Evolutionary conservation across 2,797 vertebrate genomes (phyloP).

Genomic region (Anguilla marmorata): DNA sequence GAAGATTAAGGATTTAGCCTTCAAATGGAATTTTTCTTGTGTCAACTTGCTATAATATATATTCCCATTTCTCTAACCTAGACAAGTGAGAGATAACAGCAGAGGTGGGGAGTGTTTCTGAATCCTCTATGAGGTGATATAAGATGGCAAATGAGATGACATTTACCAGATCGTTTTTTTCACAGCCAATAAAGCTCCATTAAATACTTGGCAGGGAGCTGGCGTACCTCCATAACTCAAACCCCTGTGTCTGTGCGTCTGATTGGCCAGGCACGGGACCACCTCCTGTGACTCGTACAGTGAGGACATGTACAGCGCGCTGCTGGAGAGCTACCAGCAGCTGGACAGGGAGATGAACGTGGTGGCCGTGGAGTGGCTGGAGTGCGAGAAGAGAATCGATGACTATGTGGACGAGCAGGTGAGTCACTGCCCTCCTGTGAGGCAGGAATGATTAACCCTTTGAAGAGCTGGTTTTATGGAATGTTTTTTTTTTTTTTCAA

Average conservation of each 20-base stretch:
- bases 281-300: slow-evolving; percentile 86
- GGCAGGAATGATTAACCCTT: background rate
- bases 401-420: slow-evolving; percentile 98
- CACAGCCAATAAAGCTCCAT: background rate
- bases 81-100: background rate
- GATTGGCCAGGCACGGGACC: slow-evolving; percentile 81
- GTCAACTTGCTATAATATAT: background rate
- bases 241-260: background rate
- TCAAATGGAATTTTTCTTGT: background rate
- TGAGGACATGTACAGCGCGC: slow-evolving; percentile 87
- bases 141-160: background rate
- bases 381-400: slow-evolving; percentile 96
- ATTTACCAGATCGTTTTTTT: background rate
- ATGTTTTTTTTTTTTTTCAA: no score
- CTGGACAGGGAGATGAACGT: slow-evolving; percentile 89
- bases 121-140: background rate
- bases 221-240: background rate
- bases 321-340: slow-evolving; percentile 87
- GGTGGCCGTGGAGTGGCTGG: slow-evolving; percentile 89
- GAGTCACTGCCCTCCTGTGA: slow-evolving; percentile 24
- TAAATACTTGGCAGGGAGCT: background rate
- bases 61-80: background rate
- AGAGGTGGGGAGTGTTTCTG: background rate
- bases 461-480: background rate
- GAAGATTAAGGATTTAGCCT: background rate